Percentiles rank a stretch among this genome's conserved stretches.
These are phyloP conservation scores for Steinernema hermaphroditum DNA, from an alignment of 2,888 invertebrate species.

Conservation along the genomic window DNA sequence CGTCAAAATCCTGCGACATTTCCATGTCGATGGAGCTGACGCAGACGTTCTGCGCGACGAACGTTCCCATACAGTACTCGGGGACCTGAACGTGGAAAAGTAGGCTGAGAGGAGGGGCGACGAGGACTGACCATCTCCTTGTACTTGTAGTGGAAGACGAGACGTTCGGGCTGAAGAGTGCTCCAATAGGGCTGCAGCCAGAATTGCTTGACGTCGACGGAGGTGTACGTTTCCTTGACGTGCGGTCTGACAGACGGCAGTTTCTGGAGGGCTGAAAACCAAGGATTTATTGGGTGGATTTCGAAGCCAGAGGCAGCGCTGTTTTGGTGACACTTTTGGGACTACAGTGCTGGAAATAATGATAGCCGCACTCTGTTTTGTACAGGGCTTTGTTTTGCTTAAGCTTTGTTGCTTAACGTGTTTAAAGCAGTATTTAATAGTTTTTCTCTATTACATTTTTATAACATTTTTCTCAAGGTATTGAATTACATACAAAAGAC, in stretches of 20 bases:
- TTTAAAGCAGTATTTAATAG: too few relatives aligned
- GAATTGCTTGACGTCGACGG: conserved; percentile 12
- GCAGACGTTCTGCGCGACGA: conserved; percentile 8
- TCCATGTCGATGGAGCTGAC: conserved; percentile 24
- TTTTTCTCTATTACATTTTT: too few relatives aligned
- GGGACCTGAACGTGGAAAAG: not conserved
- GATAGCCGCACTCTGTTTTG: too few relatives aligned
- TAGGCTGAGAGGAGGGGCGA: not conserved
- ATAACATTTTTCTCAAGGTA: too few relatives aligned
- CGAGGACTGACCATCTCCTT: not conserved
- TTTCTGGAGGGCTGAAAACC: not conserved
- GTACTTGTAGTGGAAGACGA: conserved; percentile 19
- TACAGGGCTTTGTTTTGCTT: too few relatives aligned
- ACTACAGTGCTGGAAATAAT: too few relatives aligned
- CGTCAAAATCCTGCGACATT: conserved; percentile 4
- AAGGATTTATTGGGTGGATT: too few relatives aligned
- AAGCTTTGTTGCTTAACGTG: too few relatives aligned
- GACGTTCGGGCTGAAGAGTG: not conserved
- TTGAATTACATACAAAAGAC: too few relatives aligned
- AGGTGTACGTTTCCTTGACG: conserved; percentile 7
- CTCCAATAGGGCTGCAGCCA: conserved; percentile 13
- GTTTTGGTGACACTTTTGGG: too few relatives aligned
- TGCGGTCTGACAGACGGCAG: not conserved
- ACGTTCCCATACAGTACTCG: not conserved
- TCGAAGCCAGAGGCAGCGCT: too few relatives aligned